Evolutionary conservation across 2,888 invertebrate genomes (phyloP).

Genomic region (Mactromeris polynyma): DNA sequence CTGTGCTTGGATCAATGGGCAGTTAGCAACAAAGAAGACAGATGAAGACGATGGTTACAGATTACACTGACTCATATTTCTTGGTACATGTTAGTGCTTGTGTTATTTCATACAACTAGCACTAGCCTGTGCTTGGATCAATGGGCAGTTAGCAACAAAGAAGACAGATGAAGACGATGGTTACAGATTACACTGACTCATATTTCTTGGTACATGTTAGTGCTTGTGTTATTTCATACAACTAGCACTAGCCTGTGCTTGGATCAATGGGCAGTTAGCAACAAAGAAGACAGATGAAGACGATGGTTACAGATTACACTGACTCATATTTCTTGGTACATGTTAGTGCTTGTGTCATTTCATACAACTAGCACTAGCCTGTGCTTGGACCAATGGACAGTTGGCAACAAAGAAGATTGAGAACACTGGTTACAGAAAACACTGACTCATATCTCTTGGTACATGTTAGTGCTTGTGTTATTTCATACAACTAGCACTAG

Average conservation of each 20-base stretch:
- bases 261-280: neutral
- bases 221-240: neutral
- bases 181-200: neutral
- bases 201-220: slow-evolving; percentile 11
- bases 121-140: slow-evolving; percentile 47
- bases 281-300: neutral
- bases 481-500: slow-evolving; percentile 35
- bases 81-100: slow-evolving; percentile 45
- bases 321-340: slow-evolving; percentile 17
- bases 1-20: slow-evolving; percentile 40
- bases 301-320: neutral
- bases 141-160: slow-evolving; percentile 2
- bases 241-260: slow-evolving; percentile 54
- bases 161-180: neutral
- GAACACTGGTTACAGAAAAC: too few relatives aligned
- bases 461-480: slow-evolving; percentile 9
- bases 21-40: slow-evolving; percentile 4
- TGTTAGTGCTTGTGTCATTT: slow-evolving; percentile 1
- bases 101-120: slow-evolving; percentile 27
- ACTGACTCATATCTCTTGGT: too few relatives aligned
- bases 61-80: slow-evolving; percentile 8
- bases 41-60: neutral
- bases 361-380: slow-evolving; percentile 42
- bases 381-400: slow-evolving; percentile 32
- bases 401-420: too few relatives aligned